These are phyloP conservation scores for Cryptocephalus moraei DNA, from an alignment of 2,888 invertebrate species.

Conservation along the genomic window DNA sequence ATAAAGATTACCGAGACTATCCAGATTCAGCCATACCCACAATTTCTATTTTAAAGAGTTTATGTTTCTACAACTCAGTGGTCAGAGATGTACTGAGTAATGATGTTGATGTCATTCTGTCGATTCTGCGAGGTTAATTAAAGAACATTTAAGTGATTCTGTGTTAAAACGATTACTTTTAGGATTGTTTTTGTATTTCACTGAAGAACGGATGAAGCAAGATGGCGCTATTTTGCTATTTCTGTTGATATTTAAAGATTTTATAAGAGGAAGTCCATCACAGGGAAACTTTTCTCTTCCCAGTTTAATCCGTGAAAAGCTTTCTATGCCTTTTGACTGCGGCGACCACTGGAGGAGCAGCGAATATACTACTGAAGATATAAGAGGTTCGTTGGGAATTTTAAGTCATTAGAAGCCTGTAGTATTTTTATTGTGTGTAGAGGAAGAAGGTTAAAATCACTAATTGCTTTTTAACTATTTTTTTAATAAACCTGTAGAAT, in stretches of 20 bases:
- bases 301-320: conserved; percentile 33
- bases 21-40: conserved; percentile 44
- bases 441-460: not conserved
- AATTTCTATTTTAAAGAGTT: conserved; percentile 39
- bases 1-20: conserved; percentile 40
- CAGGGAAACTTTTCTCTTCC: conserved; percentile 40
- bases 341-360: conserved; percentile 41
- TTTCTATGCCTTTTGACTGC: conserved; percentile 41
- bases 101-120: conserved; percentile 37
- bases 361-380: conserved; percentile 30
- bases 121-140: conserved; percentile 39
- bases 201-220: conserved; percentile 41
- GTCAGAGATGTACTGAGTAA: conserved; percentile 48
- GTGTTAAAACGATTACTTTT: conserved; percentile 16
- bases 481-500: too few relatives aligned
- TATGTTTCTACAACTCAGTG: conserved; percentile 44
- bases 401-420: not conserved
- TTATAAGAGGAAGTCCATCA: conserved; percentile 31
- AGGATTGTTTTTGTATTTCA: conserved; percentile 45
- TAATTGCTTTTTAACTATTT: too few relatives aligned
- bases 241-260: conserved; percentile 41
- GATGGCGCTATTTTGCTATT: conserved; percentile 43
- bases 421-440: not conserved
- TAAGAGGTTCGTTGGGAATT: conserved; percentile 18
- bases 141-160: not conserved